Evolutionary conservation across 1,140 invertebrate genomes (phyloP), one percentile per base, ranked within the genome.

Genomic region (Drosophila lowei): DNA sequence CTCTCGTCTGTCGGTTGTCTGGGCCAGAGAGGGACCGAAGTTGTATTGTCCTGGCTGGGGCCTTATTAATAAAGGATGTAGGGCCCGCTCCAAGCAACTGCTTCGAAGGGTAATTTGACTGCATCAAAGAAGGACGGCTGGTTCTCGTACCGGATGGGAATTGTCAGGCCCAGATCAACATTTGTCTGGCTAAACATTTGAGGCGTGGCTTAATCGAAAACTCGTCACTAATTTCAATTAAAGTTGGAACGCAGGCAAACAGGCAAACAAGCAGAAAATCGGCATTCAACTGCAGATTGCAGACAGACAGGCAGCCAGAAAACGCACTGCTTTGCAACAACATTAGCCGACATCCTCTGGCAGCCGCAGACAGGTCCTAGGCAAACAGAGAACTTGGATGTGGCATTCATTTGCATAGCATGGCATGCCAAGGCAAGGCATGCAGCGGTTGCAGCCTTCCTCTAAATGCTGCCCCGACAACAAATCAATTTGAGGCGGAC

Each of bases 171-270:
- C 42, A 50, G 34, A 15, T 62, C 68, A 75, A 84, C 65, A 72
- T 71, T 75, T 61, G 41, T 30, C 46, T 53, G 53, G 43, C 30
- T 46, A 84, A 78, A 64, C 58, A 59, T 28, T 43, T 18, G 18
- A 76, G 73, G 65, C 67, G 62, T 52, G 64, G 57, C 65, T 50
- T 88, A 81, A 88, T 81, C 71, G 85, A 86, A 77, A 83, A 64
- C 67, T 72, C 60, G 52, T 48, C 84, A 89, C 79, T 88, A 89
- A 89, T 88, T 88, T 84, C 84, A 88, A 88, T 88, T 88, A 88
- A 89, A 89, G 67, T 77, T 76, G 67, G 57, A 89, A 68, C 47
- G 79, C 54, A 63, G 57, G 71, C 70, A 77, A 71, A 77, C 68
- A 77, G 53, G n/a, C 72, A 67, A 48, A 52, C 52, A 43, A 43